Conservation (phyloP, 2,797 vertebrate species). For the Dipus sagitta region DNA sequence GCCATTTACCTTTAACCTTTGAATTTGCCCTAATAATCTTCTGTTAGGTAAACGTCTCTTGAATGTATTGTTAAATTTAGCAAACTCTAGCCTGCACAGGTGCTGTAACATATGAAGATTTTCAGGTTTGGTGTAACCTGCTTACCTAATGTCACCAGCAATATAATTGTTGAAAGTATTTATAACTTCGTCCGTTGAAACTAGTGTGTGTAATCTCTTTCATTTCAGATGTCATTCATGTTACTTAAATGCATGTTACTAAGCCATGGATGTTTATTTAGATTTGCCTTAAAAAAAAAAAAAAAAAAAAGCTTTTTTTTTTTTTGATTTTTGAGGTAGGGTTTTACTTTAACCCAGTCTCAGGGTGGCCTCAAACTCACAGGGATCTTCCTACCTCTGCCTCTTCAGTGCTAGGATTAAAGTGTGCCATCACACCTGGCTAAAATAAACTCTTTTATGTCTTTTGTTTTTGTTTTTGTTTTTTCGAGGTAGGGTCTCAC, state of each 20-base stretch:
- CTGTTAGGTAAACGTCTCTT: neutral
- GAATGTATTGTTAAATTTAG: neutral
- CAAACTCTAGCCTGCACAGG: neutral
- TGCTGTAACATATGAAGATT: neutral
- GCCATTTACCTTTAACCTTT: neutral
- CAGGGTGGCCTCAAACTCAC: too few relatives aligned
- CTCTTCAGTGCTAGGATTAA: too few relatives aligned
- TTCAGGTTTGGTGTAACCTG: neutral
- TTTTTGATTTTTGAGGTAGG: too few relatives aligned
- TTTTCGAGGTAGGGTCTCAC: too few relatives aligned
- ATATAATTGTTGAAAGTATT: neutral
- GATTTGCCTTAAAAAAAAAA: neutral
- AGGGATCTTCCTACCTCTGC: too few relatives aligned
- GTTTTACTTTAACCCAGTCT: too few relatives aligned
- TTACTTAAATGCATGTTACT: neutral
- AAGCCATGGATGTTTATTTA: neutral
- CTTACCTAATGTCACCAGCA: neutral
- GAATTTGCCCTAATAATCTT: neutral
- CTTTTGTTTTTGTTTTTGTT: neutral
- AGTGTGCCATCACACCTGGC: too few relatives aligned
- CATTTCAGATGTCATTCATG: neutral
- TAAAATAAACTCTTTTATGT: neutral
- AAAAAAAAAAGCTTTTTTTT: neutral
- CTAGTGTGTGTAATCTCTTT: neutral
- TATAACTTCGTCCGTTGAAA: neutral